phyloP scores from a whole-genome alignment of 2,888 invertebrate genomes.

The Oconnorella tubifera region DNA sequence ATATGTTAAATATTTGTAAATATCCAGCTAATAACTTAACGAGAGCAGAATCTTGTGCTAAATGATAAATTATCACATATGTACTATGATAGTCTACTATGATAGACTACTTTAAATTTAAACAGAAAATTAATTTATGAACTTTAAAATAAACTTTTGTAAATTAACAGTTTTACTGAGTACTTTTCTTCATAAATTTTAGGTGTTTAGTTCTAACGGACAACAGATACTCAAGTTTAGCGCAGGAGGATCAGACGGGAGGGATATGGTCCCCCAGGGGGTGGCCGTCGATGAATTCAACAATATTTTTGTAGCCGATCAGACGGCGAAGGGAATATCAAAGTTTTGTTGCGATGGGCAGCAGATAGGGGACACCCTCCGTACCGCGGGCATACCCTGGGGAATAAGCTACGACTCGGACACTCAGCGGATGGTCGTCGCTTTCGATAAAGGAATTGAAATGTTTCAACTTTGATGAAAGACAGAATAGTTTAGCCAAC shows the following conservation, averaged over 20 bases:
- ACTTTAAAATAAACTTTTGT: too few relatives aligned
- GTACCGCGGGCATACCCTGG: conserved; percentile 19
- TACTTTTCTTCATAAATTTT: conserved; percentile 14
- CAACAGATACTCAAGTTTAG: conserved; percentile 23
- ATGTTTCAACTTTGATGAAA: conserved; percentile 20
- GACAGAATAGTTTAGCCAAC: too few relatives aligned
- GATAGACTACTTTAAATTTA: too few relatives aligned
- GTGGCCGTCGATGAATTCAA: conserved; percentile 22
- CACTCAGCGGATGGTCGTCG: conserved; percentile 16
- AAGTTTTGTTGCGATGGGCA: conserved; percentile 23
- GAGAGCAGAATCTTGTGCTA: too few relatives aligned
- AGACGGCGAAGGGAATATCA: conserved; percentile 16
- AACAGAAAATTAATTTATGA: too few relatives aligned
- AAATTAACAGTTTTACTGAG: too few relatives aligned
- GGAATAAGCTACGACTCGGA: conserved; percentile 16
- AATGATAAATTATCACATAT: too few relatives aligned
- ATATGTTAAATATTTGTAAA: too few relatives aligned
- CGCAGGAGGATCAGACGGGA: conserved; percentile 11
- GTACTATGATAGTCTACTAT: too few relatives aligned
- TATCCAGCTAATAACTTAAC: too few relatives aligned
- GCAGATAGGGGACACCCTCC: conserved; percentile 18
- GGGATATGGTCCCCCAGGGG: conserved; percentile 24
- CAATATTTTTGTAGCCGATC: conserved; percentile 30
- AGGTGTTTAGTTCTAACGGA: conserved; percentile 22
- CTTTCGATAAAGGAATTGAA: conserved; percentile 21